Conservation (phyloP, 2,797 vertebrate genomes). For the Lagocephalus sceleratus region DNA sequence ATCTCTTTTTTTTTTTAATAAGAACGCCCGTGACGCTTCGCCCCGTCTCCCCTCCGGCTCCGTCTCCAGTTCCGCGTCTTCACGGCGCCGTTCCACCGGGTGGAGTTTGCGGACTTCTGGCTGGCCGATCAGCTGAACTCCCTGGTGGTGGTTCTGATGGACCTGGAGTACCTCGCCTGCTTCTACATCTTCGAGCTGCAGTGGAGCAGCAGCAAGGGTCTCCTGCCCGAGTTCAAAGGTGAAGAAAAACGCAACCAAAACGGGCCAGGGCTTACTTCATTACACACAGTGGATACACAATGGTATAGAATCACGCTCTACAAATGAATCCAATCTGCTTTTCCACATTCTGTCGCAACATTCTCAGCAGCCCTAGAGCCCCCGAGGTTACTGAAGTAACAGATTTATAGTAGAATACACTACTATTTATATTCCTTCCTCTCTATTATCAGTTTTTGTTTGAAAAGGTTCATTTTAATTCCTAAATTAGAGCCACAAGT, state of each 20-base stretch:
- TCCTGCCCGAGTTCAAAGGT: constrained; percentile 75
- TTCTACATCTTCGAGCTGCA: constrained; percentile 96
- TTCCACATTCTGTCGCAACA: too few relatives aligned
- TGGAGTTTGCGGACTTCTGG: constrained; percentile 99
- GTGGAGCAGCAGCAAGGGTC: constrained; percentile 82
- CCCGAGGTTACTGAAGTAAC: neutral
- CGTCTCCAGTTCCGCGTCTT: constrained; percentile 91
- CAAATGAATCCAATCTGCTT: too few relatives aligned
- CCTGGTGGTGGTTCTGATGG: constrained; percentile 90
- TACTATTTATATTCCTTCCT: neutral
- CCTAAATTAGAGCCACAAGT: neutral
- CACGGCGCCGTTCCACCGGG: constrained; percentile 96
- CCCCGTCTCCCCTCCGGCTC: constrained; percentile 83
- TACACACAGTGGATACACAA: too few relatives aligned
- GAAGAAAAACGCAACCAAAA: neutral
- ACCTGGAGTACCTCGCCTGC: constrained; percentile 98
- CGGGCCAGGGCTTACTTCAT: too few relatives aligned
- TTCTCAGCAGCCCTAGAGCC: too few relatives aligned
- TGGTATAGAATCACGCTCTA: too few relatives aligned
- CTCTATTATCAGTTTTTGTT: neutral
- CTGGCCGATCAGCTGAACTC: constrained; percentile 98
- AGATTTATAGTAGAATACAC: neutral
- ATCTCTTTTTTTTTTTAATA: neutral
- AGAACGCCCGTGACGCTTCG: constrained; percentile 56
- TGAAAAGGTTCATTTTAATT: too few relatives aligned